These are phyloP conservation scores for Danaus melanippus DNA, from an alignment of 1,140 invertebrate species.

Conservation along the genomic window DNA sequence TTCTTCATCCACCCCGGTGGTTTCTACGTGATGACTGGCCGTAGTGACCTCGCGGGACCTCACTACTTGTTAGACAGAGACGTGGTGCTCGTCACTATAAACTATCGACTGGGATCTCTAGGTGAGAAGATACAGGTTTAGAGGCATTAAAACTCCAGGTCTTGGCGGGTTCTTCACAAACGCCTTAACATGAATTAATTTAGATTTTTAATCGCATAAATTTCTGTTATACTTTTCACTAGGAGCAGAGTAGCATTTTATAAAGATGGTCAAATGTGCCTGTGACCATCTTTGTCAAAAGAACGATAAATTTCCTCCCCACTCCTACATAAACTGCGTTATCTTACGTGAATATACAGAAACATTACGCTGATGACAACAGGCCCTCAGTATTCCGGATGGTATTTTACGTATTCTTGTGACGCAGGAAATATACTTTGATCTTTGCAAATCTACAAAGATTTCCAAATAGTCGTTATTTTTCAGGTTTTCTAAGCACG, in stretches of 20 bases:
- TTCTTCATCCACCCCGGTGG: conserved; percentile 72
- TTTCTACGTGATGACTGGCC: conserved; percentile 57
- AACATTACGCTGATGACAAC: neutral
- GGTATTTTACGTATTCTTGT: too few relatives aligned
- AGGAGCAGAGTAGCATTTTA: too few relatives aligned
- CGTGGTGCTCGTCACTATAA: conserved; percentile 79
- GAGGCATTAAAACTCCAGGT: too few relatives aligned
- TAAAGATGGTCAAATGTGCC: too few relatives aligned
- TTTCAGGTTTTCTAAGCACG: conserved; percentile 76
- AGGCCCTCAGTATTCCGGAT: too few relatives aligned
- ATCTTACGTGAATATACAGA: neutral
- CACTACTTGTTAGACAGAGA: conserved; percentile 77
- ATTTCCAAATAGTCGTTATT: neutral
- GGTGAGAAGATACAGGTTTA: conserved; percentile 39
- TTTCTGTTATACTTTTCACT: too few relatives aligned
- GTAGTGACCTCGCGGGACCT: conserved; percentile 72
- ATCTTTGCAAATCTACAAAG: too few relatives aligned
- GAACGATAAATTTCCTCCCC: neutral
- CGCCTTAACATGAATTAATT: too few relatives aligned
- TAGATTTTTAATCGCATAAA: too few relatives aligned
- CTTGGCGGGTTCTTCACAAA: too few relatives aligned
- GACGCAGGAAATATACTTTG: too few relatives aligned
- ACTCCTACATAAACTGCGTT: neutral
- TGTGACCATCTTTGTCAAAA: too few relatives aligned
- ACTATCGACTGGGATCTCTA: conserved; percentile 78